Evolutionary conservation across 2,797 vertebrate genomes (phyloP).

Genomic region (Eleutherodactylus coqui): DNA sequence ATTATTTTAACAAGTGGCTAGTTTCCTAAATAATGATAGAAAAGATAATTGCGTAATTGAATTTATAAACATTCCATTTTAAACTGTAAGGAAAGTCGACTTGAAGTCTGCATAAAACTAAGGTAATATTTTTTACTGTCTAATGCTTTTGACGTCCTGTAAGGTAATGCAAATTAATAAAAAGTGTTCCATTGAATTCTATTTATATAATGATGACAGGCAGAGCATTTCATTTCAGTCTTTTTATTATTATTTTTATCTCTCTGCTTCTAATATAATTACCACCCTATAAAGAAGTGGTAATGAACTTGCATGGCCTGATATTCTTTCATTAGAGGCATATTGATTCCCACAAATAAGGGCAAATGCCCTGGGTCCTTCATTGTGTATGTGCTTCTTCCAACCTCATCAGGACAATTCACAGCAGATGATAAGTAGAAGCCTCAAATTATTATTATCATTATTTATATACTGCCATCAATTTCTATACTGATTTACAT

Average conservation of each 20-base stretch:
- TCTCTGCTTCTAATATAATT: slow-evolving; percentile 5
- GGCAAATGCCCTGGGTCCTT: not conserved
- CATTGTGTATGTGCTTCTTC: not conserved
- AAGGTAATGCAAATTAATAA: slow-evolving; percentile 49
- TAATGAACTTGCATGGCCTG: not conserved
- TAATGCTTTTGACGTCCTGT: slow-evolving; percentile 35
- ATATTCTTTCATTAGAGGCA: not conserved
- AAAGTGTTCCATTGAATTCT: slow-evolving; percentile 22
- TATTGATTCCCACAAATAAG: not conserved
- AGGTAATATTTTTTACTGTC: slow-evolving; percentile 40
- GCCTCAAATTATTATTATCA: not conserved
- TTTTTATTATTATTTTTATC: not conserved
- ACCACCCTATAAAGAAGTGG: not conserved
- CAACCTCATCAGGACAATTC: not conserved
- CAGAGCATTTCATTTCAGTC: not conserved
- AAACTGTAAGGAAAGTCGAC: slow-evolving; percentile 12
- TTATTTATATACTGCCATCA: not conserved
- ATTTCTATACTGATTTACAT: not conserved
- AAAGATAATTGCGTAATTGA: slow-evolving; percentile 63
- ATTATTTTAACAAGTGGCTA: slow-evolving; percentile 65
- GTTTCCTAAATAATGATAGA: slow-evolving; percentile 64
- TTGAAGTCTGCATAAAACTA: slow-evolving; percentile 34
- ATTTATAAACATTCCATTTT: slow-evolving; percentile 58
- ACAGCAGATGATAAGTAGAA: not conserved
- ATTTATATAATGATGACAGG: slow-evolving; percentile 40